Conservation (phyloP, 2,797 vertebrate species). For the Clarias platycephalus region DNA sequence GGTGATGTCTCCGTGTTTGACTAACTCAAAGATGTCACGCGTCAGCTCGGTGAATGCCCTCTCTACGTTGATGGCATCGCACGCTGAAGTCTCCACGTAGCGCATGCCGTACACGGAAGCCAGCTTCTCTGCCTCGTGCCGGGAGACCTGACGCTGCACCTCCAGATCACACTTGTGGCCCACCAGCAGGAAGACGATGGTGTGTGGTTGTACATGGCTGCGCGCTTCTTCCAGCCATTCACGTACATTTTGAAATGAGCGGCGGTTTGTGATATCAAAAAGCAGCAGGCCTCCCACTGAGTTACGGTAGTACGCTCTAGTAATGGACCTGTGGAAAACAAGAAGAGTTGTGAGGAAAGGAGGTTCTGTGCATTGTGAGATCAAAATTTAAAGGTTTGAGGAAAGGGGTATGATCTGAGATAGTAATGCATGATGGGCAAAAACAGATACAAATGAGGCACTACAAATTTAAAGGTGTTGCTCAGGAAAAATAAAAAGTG, state of each 20-base stretch:
- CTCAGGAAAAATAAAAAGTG: neutral
- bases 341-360: neutral
- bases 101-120: conserved; percentile 92
- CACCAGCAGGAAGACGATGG: conserved; percentile 95
- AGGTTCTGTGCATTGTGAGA: neutral
- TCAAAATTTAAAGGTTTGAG: neutral
- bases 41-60: conserved; percentile 98
- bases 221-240: conserved; percentile 98
- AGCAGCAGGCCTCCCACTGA: conserved; percentile 97
- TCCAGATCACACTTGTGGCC: conserved; percentile 98
- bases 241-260: conserved; percentile 97
- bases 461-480: neutral
- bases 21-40: conserved; percentile 92
- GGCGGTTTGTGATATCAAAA: conserved; percentile 97
- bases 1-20: conserved; percentile 91
- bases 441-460: neutral
- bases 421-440: neutral
- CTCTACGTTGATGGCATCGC: conserved; percentile 97
- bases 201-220: conserved; percentile 94
- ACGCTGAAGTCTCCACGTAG: conserved; percentile 96
- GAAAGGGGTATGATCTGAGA: neutral
- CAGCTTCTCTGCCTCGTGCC: conserved; percentile 94
- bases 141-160: conserved; percentile 89
- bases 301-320: conserved; percentile 97
- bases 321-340: conserved; percentile 85